Conservation (phyloP, 2,113 vertebrate species). For the Hemichromis elongatus region DNA sequence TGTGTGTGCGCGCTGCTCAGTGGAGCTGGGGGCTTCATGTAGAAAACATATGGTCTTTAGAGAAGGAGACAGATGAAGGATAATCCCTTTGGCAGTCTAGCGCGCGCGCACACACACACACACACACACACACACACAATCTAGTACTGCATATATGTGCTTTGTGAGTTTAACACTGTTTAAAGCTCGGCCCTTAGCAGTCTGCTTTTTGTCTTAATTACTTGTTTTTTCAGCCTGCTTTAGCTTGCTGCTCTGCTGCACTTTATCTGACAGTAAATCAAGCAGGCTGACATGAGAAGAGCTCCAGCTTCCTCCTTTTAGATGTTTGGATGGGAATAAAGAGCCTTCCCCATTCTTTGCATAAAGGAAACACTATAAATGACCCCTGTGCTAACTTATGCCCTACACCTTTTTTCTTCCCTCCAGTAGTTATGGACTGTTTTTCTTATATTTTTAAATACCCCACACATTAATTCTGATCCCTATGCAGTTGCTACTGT, state of each 20-base stretch:
- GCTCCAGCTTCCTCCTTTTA: background rate
- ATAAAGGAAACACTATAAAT: background rate
- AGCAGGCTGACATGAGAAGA: background rate
- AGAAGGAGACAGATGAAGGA: constrained; percentile 53
- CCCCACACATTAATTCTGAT: background rate
- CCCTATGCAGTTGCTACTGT: background rate
- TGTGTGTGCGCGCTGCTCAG: constrained; percentile 5
- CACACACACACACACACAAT: background rate
- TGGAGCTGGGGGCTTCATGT: constrained; percentile 33
- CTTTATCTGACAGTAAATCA: background rate
- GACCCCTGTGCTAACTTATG: background rate
- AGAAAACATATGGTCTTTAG: constrained; percentile 64
- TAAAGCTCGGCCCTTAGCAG: background rate
- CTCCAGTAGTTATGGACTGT: background rate
- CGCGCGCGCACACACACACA: background rate
- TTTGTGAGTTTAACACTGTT: background rate
- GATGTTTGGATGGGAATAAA: background rate
- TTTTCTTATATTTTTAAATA: background rate
- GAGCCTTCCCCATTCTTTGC: background rate
- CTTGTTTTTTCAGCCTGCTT: background rate
- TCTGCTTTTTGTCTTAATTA: background rate
- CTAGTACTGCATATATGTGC: background rate
- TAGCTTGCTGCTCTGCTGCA: background rate
- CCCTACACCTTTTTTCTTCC: background rate
- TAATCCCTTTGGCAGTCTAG: constrained; percentile 64